These are phyloP conservation scores for Archocentrus centrarchus DNA, from an alignment of 2,113 vertebrate species.

Conservation along the genomic window DNA sequence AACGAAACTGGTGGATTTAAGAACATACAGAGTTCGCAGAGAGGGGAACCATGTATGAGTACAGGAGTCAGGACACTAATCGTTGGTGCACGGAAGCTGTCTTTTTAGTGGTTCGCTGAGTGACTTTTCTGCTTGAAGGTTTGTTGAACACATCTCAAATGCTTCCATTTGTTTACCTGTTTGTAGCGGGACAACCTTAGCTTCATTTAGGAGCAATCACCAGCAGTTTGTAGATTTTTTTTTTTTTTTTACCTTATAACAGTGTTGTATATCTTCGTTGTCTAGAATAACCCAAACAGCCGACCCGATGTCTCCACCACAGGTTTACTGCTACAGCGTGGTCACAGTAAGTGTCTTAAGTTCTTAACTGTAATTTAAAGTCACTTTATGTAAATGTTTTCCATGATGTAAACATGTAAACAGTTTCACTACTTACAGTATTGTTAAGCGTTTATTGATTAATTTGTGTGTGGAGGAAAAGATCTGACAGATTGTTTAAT, in stretches of 20 bases:
- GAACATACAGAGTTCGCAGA: neutral
- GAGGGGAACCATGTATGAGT: conserved; percentile 24
- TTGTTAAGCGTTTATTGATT: neutral
- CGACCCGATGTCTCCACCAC: neutral
- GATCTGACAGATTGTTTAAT: no score
- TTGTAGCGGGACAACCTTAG: conserved; percentile 27
- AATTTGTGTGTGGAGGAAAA: neutral
- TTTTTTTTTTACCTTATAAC: neutral
- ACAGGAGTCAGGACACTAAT: conserved; percentile 31
- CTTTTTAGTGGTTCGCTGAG: neutral
- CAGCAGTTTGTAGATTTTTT: neutral
- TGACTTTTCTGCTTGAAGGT: neutral
- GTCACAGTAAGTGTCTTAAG: conserved; percentile 23
- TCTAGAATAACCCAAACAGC: neutral
- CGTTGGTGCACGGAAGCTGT: conserved; percentile 18
- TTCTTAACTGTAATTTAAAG: neutral
- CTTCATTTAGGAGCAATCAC: neutral
- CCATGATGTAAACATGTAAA: neutral
- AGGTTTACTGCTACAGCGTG: neutral
- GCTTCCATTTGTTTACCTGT: neutral
- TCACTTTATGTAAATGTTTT: neutral
- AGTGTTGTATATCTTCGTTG: neutral
- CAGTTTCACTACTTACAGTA: neutral
- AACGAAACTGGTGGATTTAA: neutral
- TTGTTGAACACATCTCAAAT: neutral